A percentile compares a stretch with the other conserved stretches of the same genome.
phyloP scores from a whole-genome alignment of 2,797 vertebrate species.

The Spheniscus humboldti region DNA sequence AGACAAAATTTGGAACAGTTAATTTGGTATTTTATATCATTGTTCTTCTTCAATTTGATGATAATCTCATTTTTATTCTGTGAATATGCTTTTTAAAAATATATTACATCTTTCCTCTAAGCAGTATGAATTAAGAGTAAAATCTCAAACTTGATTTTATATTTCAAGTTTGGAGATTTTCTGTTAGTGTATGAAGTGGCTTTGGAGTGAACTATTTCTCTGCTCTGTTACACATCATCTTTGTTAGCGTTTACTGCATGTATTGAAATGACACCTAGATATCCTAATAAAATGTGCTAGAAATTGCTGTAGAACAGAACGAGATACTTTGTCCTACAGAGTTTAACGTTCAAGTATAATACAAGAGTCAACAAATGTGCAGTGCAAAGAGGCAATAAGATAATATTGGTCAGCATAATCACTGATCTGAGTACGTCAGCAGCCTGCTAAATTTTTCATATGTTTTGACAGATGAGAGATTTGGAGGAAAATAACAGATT shows the following conservation, averaged over 20 bases:
- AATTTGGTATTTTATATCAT: not conserved
- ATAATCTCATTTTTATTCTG: not conserved
- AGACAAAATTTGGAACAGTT: not conserved
- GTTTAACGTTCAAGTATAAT: not conserved
- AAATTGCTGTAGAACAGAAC: not conserved
- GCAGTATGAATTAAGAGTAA: not conserved
- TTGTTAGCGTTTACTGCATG: not conserved
- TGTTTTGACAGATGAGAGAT: conserved; percentile 32
- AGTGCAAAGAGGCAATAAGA: not conserved
- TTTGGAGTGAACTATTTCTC: not conserved
- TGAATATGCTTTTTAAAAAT: not conserved
- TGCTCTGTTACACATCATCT: not conserved
- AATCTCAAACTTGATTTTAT: not conserved
- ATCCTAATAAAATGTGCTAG: not conserved
- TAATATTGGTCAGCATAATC: conserved; percentile 31
- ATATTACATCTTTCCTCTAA: not conserved
- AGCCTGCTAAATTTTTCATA: not conserved
- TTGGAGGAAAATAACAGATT: conserved; percentile 37
- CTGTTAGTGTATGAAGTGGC: not conserved
- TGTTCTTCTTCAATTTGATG: not conserved
- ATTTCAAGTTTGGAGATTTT: not conserved
- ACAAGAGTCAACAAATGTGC: not conserved
- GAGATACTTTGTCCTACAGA: not conserved
- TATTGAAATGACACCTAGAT: not conserved
- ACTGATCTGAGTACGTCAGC: not conserved